Evolutionary conservation across 2,888 invertebrate species (phyloP), one percentile per base, ranked within the genome.

Genomic region (Plebejus melissa): DNA sequence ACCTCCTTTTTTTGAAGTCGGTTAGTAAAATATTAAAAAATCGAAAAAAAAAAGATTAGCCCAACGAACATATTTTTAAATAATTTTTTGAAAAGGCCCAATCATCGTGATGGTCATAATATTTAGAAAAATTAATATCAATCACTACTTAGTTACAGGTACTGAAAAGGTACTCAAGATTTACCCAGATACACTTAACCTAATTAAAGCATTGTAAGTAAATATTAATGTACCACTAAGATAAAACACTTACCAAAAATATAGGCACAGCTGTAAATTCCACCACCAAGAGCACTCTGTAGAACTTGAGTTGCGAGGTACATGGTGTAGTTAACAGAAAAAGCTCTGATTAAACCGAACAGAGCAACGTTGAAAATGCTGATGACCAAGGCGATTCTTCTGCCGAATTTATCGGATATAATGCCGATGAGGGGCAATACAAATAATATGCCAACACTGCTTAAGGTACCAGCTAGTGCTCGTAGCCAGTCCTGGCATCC

Each of bases 401-500:
- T 84, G 9, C 94, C 94, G 76, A 86, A 93, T 75, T 90, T 94
- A 86, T 96, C 96, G 1, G 96, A 96, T 69, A 96, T 82, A 74
- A 93, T 90, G 50, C 96, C 96, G 4, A 95, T 94, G 58, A 95
- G 84, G 0, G 95, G 95, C 77, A 95, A 87, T 9, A 95, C 95
- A 77, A 95, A 85, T 80, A 96, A 94, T 80, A 95, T 95, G 13
- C 95, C 96, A 71, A 95, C 83, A 80, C 94, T 95, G 83, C 95
- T 95, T 2, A 96, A 86, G 4, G 96, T 95, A 2, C 96, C 96
- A n/a, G 96, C 94, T 79, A 96, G 81, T 0, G 95, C 93, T 74
- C 96, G 86, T 83, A 95, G 94, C 96, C 96, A 96, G 80, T 94
- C 88, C 54, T 94, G 90, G 81, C 95, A 95, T 50, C 94, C 94